Percentiles rank a stretch among this genome's conserved stretches.
Evolutionary conservation across 2,797 vertebrate genomes (phyloP).

Genomic region (Furcifer pardalis): DNA sequence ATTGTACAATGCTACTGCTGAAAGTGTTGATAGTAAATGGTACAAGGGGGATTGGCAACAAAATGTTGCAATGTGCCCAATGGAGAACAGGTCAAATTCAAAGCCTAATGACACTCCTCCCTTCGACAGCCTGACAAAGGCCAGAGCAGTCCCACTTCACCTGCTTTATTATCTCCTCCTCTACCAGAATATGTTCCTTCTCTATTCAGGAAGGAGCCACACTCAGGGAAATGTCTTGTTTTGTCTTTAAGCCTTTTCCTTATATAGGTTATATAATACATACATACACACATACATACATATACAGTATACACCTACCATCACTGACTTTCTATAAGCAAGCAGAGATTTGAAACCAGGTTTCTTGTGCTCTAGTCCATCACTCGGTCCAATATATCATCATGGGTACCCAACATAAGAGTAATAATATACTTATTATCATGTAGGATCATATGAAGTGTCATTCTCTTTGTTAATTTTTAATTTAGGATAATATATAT

Average conservation of each 20-base stretch:
- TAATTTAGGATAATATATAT: neutral
- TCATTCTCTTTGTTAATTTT: neutral
- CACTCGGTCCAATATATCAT: too few relatives aligned
- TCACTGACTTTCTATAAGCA: too few relatives aligned
- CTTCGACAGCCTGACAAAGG: neutral
- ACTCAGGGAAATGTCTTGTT: neutral
- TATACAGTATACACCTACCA: too few relatives aligned
- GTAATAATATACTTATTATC: slow-evolving; percentile 16
- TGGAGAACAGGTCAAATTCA: neutral
- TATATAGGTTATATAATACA: too few relatives aligned
- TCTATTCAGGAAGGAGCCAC: neutral
- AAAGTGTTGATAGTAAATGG: neutral
- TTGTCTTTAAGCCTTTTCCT: neutral
- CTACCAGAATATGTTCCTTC: neutral
- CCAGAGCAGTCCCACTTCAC: neutral
- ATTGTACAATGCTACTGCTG: neutral
- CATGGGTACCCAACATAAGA: too few relatives aligned
- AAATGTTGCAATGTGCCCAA: neutral
- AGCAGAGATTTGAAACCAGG: too few relatives aligned
- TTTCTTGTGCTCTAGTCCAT: too few relatives aligned
- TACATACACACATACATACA: too few relatives aligned
- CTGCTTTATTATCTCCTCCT: neutral
- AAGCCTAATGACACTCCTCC: neutral
- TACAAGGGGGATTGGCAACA: neutral
- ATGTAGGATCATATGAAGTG: slow-evolving; percentile 22